Evolutionary conservation across 2,888 invertebrate species (phyloP).

Genomic region (Tenthredo distinguenda): DNA sequence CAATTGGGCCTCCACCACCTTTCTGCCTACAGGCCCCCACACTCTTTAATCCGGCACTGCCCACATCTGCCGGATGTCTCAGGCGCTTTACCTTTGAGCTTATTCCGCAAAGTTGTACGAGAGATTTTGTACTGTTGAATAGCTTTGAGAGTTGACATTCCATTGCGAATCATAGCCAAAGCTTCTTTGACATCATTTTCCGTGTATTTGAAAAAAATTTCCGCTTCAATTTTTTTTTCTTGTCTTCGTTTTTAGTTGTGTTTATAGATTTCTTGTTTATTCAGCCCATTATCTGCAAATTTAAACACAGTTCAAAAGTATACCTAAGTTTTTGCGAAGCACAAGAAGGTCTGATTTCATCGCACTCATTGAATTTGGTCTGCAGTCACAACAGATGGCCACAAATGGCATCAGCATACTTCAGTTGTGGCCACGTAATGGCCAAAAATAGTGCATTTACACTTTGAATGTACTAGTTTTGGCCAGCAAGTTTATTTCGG

Average conservation of each 20-base stretch:
- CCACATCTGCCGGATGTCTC: slow-evolving; percentile 57
- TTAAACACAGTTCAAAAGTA: neutral
- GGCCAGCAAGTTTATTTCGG: slow-evolving; percentile 19
- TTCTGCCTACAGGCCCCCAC: slow-evolving; percentile 26
- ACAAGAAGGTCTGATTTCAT: neutral
- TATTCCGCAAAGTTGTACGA: slow-evolving; percentile 57
- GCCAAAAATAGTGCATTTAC: slow-evolving; percentile 23
- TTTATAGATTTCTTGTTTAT: slow-evolving; percentile 25
- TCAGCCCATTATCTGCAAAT: slow-evolving; percentile 18
- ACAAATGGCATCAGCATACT: slow-evolving; percentile 33
- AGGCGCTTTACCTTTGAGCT: slow-evolving; percentile 50
- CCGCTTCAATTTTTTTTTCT: neutral
- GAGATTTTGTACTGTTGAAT: slow-evolving; percentile 55
- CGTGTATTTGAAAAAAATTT: slow-evolving; percentile 13
- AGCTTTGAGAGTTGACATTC: slow-evolving; percentile 53
- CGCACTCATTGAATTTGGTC: neutral
- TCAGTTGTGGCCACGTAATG: neutral
- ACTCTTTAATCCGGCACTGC: slow-evolving; percentile 33
- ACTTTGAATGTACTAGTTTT: neutral
- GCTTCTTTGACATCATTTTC: slow-evolving; percentile 50
- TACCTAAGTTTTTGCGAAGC: slow-evolving; percentile 2
- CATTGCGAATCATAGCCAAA: slow-evolving; percentile 50
- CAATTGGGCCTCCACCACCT: slow-evolving; percentile 19
- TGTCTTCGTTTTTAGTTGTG: neutral
- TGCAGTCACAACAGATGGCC: neutral